Conservation (phyloP, 1,140 invertebrate genomes). For the Tribolium castaneum region DNA sequence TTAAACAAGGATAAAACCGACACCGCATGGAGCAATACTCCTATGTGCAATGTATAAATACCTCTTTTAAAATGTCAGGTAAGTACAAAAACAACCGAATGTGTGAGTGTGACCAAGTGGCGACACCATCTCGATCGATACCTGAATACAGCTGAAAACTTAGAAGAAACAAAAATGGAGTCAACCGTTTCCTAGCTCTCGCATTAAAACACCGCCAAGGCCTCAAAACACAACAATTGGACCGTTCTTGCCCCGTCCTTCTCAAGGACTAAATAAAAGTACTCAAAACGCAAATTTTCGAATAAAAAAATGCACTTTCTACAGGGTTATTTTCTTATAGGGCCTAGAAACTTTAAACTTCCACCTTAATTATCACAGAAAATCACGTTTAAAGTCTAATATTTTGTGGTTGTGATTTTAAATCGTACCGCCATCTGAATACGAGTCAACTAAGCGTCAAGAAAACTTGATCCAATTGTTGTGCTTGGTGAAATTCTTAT, state of each 20-base stretch:
- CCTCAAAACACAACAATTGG: conserved; percentile 14
- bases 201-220: not conserved
- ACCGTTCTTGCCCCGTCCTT: not conserved
- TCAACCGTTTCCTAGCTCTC: conserved; percentile 9
- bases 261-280: too few species aligned
- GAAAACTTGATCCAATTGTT: not conserved
- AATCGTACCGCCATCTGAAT: too few species aligned
- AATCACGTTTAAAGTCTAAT: too few species aligned
- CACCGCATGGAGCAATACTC: conserved; percentile 18
- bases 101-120: conserved; percentile 47
- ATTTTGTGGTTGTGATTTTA: too few species aligned
- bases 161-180: conserved; percentile 51
- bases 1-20: conserved; percentile 1
- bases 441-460: too few species aligned
- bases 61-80: conserved; percentile 52
- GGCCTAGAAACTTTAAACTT: too few species aligned
- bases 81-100: conserved; percentile 54
- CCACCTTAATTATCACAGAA: too few species aligned
- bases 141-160: conserved; percentile 56
- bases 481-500: not conserved
- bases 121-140: conserved; percentile 37
- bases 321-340: too few species aligned
- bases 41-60: conserved; percentile 48
- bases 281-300: too few species aligned
- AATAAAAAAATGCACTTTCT: too few species aligned